Evolutionary conservation across 23 tunicate species (phyloP).

Genomic region (Trididemnum clinides): DNA sequence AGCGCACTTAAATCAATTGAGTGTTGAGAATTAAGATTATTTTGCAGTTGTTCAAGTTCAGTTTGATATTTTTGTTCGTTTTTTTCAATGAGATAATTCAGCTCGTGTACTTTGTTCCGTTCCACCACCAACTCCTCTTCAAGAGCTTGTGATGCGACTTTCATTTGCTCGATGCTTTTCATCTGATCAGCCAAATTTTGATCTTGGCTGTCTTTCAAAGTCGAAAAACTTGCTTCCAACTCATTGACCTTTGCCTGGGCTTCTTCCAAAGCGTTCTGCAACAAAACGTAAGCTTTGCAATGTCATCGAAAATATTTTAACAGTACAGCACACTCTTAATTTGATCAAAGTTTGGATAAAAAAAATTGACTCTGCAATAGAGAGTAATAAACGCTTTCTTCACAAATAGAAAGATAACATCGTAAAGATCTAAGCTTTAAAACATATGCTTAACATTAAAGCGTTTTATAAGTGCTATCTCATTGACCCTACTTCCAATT

Average conservation of each 20-base stretch:
- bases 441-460: background rate
- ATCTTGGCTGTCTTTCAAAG: background rate
- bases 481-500: constrained; percentile 1
- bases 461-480: background rate
- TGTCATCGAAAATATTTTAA: too few relatives aligned
- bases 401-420: too few relatives aligned
- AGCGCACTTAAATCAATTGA: background rate
- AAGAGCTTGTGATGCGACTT: background rate
- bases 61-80: background rate
- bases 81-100: constrained; percentile 11
- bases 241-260: background rate
- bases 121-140: constrained; percentile 24
- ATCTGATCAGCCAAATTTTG: background rate
- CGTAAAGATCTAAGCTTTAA: too few relatives aligned
- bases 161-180: background rate
- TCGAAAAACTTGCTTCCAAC: background rate
- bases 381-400: too few relatives aligned
- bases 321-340: too few relatives aligned
- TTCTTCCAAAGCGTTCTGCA: constrained; percentile 14
- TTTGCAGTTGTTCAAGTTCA: background rate
- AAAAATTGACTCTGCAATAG: too few relatives aligned
- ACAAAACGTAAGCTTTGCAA: background rate
- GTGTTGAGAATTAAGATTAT: background rate
- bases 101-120: constrained; percentile 13
- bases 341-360: too few relatives aligned